Evolutionary conservation across 2,113 vertebrate species (phyloP), one percentile per base, ranked within the genome.

Genomic region (Crotalus helleri): DNA sequence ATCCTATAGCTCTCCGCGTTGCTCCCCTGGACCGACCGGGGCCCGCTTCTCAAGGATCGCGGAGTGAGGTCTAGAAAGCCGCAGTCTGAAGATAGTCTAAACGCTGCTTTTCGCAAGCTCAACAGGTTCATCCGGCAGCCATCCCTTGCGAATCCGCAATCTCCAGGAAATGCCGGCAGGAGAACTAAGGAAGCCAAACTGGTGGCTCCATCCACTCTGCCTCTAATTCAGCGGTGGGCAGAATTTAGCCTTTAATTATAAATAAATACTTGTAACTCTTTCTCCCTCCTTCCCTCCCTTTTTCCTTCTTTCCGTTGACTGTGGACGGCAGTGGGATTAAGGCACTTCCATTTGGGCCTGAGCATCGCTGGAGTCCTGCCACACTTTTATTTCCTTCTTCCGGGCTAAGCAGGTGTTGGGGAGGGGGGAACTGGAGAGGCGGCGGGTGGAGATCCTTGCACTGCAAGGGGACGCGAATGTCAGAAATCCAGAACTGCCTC

Each of bases 401-500:
- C 0, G 29, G 0, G 90, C 55, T 93, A 92, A 95, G 92, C 94
- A 81, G 94, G 88, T 93, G 87, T 39, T 8, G 33, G 17, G 74
- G 17, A 0, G 74, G 33, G 15, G 15, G 33, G 29, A 13, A 29
- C 11, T 17, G 69, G n/a, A n/a, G 69, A 39, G 64, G n/a, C 5
- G 1, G 5, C 2, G 24, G 0, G 90, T 55, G 93, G 94, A 69
- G 93, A 89, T 93, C 85, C 97, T 96, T 96, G 92, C 93, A 85
- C 53, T 1, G 90, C 92, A 94, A 59, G 87, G 92, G 46, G 94
- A 94, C 51, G 55, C 3, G 95, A 96, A 94, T 94, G 94, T 94
- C 94, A 93, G 54, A 91, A 95, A 95, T 93, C 17, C 33, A 46
- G 15, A 94, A 88, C 81, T 94, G 92, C 95, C 39, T 92, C 90